Conservation (phyloP, 1,140 invertebrate species). For the Caenorhabditis inopinata region DNA sequence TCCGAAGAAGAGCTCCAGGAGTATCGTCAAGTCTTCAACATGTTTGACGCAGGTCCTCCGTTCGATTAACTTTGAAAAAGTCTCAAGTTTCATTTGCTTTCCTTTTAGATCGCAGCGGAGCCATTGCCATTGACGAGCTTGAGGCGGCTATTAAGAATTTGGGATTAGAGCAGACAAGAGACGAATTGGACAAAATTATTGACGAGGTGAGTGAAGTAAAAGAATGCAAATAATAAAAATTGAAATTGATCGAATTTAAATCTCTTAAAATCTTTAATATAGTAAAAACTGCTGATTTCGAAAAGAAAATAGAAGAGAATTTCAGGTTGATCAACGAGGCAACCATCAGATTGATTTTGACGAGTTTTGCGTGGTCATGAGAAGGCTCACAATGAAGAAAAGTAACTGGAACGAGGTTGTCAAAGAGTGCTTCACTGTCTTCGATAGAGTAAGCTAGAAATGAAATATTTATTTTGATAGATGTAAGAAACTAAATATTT, state of each 20-base stretch:
- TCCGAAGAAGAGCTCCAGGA: conserved; percentile 61
- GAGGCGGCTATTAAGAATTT: conserved; percentile 64
- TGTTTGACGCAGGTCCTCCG: conserved; percentile 57
- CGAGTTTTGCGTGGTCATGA: conserved; percentile 61
- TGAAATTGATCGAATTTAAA: neutral
- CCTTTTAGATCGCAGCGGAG: conserved; percentile 58
- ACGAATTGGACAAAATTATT: conserved; percentile 50
- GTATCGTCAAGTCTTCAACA: conserved; percentile 62
- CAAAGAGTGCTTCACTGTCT: conserved; percentile 63
- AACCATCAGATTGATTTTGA: conserved; percentile 66
- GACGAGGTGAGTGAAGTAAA: conserved; percentile 45
- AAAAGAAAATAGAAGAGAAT: too few relatives aligned
- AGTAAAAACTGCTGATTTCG: too few relatives aligned
- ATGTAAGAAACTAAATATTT: too few relatives aligned
- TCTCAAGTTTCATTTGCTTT: conserved; percentile 28
- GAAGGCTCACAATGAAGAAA: conserved; percentile 62
- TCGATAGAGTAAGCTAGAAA: conserved; percentile 56
- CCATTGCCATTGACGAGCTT: conserved; percentile 63
- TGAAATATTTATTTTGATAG: conserved; percentile 32
- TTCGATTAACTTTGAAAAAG: neutral
- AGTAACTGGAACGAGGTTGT: conserved; percentile 64
- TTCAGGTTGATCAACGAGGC: conserved; percentile 58
- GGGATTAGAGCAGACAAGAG: conserved; percentile 54
- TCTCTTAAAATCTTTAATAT: too few relatives aligned
- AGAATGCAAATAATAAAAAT: neutral